phyloP scores from a whole-genome alignment of 1,140 invertebrate genomes.

The Leptinotarsa undecemlineata region DNA sequence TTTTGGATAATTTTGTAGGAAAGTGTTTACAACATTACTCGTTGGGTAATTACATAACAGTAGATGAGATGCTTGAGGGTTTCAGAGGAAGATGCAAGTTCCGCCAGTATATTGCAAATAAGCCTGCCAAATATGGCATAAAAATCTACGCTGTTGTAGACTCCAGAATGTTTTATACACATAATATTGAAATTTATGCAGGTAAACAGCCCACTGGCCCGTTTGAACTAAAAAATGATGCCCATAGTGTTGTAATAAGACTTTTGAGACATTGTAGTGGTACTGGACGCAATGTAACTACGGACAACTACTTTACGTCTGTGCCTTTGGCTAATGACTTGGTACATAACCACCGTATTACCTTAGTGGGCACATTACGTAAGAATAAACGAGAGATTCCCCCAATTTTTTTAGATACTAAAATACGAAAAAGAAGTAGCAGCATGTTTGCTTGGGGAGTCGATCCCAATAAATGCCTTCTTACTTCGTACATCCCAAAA shows the following conservation, averaged over 20 bases:
- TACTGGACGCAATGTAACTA: background rate
- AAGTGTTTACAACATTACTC: constrained; percentile 1
- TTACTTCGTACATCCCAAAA: constrained; percentile 33
- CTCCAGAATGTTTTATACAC: constrained; percentile 3
- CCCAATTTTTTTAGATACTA: background rate
- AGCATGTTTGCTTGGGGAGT: constrained; percentile 14
- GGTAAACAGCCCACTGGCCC: constrained; percentile 51
- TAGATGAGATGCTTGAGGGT: constrained; percentile 53
- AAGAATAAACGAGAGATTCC: constrained; percentile 9
- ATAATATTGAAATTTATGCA: constrained; percentile 50
- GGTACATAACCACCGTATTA: background rate
- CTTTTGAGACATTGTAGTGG: constrained; percentile 15
- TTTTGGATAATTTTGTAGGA: constrained; percentile 12
- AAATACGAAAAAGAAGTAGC: background rate
- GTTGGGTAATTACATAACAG: background rate
- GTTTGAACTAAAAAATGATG: constrained; percentile 42
- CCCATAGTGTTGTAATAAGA: constrained; percentile 43
- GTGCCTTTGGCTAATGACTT: constrained; percentile 2
- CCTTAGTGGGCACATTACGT: background rate
- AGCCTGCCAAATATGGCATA: constrained; percentile 20
- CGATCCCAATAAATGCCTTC: background rate
- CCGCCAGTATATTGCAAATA: constrained; percentile 44
- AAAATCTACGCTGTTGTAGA: constrained; percentile 16
- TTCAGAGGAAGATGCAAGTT: constrained; percentile 54
- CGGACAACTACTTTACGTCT: constrained; percentile 15